Base-by-base conservation (phyloP, 2,797 vertebrate species). In the Microcaecilia unicolor region DNA sequence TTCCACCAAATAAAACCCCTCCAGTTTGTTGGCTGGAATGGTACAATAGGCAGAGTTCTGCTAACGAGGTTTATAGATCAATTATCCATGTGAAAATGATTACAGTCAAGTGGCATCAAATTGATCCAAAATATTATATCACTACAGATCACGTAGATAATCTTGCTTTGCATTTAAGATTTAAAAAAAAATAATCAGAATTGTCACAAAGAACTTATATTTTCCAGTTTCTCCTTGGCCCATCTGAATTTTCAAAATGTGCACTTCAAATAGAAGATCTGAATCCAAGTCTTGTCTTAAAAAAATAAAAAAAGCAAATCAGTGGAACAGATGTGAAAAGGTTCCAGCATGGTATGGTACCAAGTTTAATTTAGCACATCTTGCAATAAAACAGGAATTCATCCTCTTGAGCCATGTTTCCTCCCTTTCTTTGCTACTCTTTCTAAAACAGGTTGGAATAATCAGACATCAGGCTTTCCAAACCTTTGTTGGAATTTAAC, bases 51-150 rank as follows among this genome's bases (percentile, higher is more conserved):
- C 39, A 25, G 39, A 46, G 55, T 44, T 28, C 28, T 41, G 4
- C 55, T 37, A 51, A 31, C 44, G 15, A 13, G 27, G 2, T 31
- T 58, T 54, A 41, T 4, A 59, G 57, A 52, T 55, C 27, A 25
- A 39, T 29, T 31, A 48, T 42, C 23, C 19, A 18, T 9, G 30
- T 17, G n/a, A 55, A 55, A 65, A 64, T 28, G 20, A 34, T 41
- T 41, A 36, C 13, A 28, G 46, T 42, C 42, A 6, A 41, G 4
- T 21, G 3, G 14, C 9, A 44, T 37, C 3, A 31, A 7, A 43
- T 41, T 25, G 18, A 53, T 47, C 5, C 4, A 53, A 60, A 48
- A 39, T 25, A 0, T 38, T 57, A 61, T 45, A 51, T 32, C 8
- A 37, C 25, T 47, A 22, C 32, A 21, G 3, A 37, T 51, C 31